Evolutionary conservation across 2,888 invertebrate species (phyloP), one percentile per base, ranked within the genome.

Genomic region (Unio pictorum): DNA sequence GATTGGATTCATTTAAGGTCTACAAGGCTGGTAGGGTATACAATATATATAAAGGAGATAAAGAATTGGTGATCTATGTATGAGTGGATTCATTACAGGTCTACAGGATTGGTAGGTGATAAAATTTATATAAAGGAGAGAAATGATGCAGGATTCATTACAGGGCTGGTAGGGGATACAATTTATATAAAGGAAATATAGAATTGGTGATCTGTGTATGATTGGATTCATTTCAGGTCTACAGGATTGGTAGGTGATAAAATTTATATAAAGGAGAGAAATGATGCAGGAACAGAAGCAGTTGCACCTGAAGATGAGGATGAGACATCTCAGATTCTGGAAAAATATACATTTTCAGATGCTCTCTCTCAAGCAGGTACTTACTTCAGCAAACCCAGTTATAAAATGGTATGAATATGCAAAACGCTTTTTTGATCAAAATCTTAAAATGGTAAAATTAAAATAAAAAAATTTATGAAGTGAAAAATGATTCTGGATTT

Each of bases 311-410:
- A 45, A 11, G 45, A 45, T 69, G 45, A 34, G 8, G 58, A 66
- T 18, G 45, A 45, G 45, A 11, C 45, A 4, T 45, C 45, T 45
- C 65, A 67, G 18, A 61, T 68, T 28, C 73, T 97, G 72, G 96
- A 98, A 84, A 96, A 95, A 88, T 99, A 96, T 87, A 95, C 98
- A 26, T 96, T 98, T 89, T 97, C 98, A 6, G 95, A 99, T 91
- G 97, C 96, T 0, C 94, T 99, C 91, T 94, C 95, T 0, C 93
- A 96, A 79, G 97, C 97, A 0, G 91, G 90, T 90, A 73, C 45
- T 45, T 45, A 15, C 3, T 4, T 11, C 3, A 3, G 45, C 45
- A 11, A 34, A 45, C 45, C 45, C 15, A 45, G 45, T 11, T 45
- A 45, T 45, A 15, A 45, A 45, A 11, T 45, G 11, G 45, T 45